These are phyloP conservation scores for Tragulus kanchil DNA, from an alignment of 2,113 vertebrate genomes.

Conservation along the genomic window DNA sequence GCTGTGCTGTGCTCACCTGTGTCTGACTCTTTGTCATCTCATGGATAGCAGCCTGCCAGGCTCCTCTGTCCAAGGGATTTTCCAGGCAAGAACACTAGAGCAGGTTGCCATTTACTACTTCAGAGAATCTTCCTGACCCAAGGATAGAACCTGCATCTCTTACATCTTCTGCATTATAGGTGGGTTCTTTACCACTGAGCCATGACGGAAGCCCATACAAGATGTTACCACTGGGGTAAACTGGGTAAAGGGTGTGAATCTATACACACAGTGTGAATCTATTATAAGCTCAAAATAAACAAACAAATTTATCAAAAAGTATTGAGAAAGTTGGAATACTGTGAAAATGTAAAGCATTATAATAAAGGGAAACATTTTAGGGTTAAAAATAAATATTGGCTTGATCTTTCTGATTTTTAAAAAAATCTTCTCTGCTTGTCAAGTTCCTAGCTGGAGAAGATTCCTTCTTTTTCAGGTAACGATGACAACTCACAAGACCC, in stretches of 20 bases:
- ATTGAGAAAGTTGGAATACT: neutral
- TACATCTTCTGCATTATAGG: neutral
- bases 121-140: neutral
- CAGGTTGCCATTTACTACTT: neutral
- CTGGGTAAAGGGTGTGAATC: neutral
- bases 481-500: neutral
- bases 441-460: neutral
- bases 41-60: neutral
- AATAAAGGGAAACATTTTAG: neutral
- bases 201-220: neutral
- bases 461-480: slow-evolving; percentile 27
- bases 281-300: neutral
- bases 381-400: slow-evolving; percentile 26
- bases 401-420: neutral
- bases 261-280: neutral
- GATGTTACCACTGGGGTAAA: neutral
- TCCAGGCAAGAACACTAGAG: neutral
- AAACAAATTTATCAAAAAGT: neutral
- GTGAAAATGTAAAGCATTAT: slow-evolving; percentile 24
- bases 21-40: neutral
- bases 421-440: neutral
- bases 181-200: neutral
- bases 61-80: neutral
- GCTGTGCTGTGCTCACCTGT: neutral
- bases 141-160: neutral